Evolutionary conservation across 2,113 vertebrate species (phyloP), one percentile per base, ranked within the genome.

Genomic region (Pagrus major): DNA sequence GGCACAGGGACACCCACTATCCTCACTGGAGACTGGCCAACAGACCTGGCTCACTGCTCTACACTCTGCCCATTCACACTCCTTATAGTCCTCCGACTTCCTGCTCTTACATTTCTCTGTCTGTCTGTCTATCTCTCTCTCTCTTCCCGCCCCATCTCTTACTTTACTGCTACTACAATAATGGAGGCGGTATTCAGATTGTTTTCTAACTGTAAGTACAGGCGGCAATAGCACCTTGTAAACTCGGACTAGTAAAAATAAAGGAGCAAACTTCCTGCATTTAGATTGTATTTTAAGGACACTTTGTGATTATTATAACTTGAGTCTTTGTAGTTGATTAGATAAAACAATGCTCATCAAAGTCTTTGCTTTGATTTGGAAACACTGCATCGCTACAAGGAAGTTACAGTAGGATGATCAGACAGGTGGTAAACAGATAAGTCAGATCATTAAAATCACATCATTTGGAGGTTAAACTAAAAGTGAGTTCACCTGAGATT

Each of bases 1-100:
- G 94, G 94, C 94, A 91, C 79, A 81, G 93, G 90, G 93, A 93
- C 90, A 91, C 93, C 87, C 92, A 94, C 93, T 91, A 86, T 93
- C 83, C 92, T 79, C 85, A 70, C 89, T 94, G 94, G 94, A 93
- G 85, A 55, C 71, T 47, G 72, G 93, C 94, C 94, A 95, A 84
- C 78, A 84, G 90, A 68, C 86, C 87, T 84, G 74, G 91, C 88
- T 91, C 83, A 80, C 81, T 76, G 81, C 76, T 80, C 77, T 23
- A 80, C 82, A 65, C 87, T 88, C 80, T 80, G 78, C 74, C 86
- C 92, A 91, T 92, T 91, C 88, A 90, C 87, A 89, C 90, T 80
- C 76, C 68, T 66, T 64, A 79, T 41, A 59, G 71, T 44, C 63
- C 59, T 81, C 81, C 21, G 21, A 84, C 81, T 85, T 76, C 65